phyloP scores from a whole-genome alignment of 2,888 invertebrate species.

The Polia nebulosa region DNA sequence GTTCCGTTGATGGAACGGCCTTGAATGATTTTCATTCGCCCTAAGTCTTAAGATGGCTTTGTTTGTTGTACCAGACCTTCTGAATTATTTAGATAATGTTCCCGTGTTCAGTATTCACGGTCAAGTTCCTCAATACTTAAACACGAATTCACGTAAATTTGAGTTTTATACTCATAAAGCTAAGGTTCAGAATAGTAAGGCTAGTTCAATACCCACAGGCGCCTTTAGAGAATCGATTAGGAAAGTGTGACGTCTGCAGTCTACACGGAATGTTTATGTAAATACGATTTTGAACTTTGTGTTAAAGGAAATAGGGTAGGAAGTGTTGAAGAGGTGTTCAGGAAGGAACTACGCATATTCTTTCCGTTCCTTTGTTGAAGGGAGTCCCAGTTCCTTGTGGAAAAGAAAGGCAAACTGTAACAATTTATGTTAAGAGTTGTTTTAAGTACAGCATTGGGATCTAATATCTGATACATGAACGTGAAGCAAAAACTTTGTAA shows the following conservation, averaged over 20 bases:
- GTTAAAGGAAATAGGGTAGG: background rate
- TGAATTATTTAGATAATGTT: background rate
- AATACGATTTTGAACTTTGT: slow-evolving; percentile 34
- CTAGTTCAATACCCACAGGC: background rate
- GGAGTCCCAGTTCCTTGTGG: background rate
- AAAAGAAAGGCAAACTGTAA: background rate
- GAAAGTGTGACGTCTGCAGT: slow-evolving; percentile 36
- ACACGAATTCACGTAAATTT: background rate
- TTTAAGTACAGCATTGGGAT: background rate
- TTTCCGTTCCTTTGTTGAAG: background rate
- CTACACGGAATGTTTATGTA: slow-evolving; percentile 1
- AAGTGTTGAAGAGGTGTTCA: background rate
- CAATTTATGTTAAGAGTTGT: background rate
- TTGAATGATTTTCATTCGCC: background rate
- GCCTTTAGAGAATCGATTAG: slow-evolving; percentile 44
- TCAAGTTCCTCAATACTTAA: slow-evolving; percentile 35
- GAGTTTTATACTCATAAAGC: fast-evolving
- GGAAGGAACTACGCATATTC: slow-evolving; percentile 2
- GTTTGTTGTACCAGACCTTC: background rate
- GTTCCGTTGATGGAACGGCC: too few relatives aligned
- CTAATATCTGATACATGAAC: too few relatives aligned
- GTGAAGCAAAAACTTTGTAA: too few relatives aligned
- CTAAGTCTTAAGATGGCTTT: background rate
- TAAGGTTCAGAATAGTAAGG: slow-evolving; percentile 11
- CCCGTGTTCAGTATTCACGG: slow-evolving; percentile 40